Evolutionary conservation across 2,797 vertebrate species (phyloP), one percentile per base, ranked within the genome.

Genomic region (Myioborus melanocephalus): DNA sequence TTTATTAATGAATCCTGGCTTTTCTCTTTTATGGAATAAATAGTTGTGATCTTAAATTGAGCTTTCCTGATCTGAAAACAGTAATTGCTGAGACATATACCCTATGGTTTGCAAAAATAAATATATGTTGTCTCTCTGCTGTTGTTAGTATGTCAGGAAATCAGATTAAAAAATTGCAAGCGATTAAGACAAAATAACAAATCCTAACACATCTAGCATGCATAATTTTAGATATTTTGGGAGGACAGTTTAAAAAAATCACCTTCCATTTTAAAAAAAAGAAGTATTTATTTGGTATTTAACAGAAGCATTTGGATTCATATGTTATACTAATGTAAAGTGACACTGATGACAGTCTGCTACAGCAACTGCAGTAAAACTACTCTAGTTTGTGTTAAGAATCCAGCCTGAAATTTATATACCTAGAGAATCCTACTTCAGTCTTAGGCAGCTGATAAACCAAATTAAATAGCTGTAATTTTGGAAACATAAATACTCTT

Each of bases 11-110:
- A 94, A 56, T 85, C 92, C 26, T 83, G 65, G 11, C 9, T 89
- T 87, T 88, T 93, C 34, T 91, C 47, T 87, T 75, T 87, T 43
- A 50, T 91, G 24, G 59, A 90, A 87, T 89, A 89, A 82, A 80
- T 61, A 61, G 14, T 83, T 96, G 89, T 73, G 28, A 56, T 85
- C 39, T 71, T 90, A 91, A 90, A 77, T 56, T 83, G 75, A 76
- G 37, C n/a, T 89, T 89, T 78, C 14, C 22, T 81, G 35, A 47
- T 70, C 49, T 37, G 27, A 91, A 12, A 90, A 80, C 34, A 59
- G n/a, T 65, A 77, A 83, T 61, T 66, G 6, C 21, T 55, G 35
- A 80, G 80, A 53, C 20, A 73, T 37, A 77, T 37, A 43, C 6
- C 7, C 9, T 63, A 11, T 13, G 11, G n/a, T 47, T 72, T 66